Conservation (phyloP, 2,797 vertebrate species). For the Danio aesculapii region DNA sequence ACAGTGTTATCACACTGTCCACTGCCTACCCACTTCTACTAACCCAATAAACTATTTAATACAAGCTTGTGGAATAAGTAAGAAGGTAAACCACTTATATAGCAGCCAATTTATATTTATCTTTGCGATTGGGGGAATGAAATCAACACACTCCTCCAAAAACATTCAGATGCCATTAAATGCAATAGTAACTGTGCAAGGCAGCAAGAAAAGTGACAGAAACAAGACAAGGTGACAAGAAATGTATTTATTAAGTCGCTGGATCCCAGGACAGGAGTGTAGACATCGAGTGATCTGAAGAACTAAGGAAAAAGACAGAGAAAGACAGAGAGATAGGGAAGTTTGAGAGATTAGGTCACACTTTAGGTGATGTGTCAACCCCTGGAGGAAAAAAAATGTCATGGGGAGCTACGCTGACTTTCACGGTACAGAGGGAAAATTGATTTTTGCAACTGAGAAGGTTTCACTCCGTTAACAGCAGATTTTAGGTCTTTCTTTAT, state of each 20-base stretch:
- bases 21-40: not conserved
- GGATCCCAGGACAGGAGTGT: slow-evolving; percentile 56
- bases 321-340: slow-evolving; percentile 64
- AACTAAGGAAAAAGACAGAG: slow-evolving; percentile 59
- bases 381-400: slow-evolving; percentile 59
- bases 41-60: not conserved
- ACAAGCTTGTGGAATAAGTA: not conserved
- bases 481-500: slow-evolving; percentile 30
- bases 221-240: not conserved
- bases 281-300: slow-evolving; percentile 51
- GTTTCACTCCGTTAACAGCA: slow-evolving; percentile 1
- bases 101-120: not conserved
- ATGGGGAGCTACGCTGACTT: slow-evolving; percentile 55
- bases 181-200: not conserved
- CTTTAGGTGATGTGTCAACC: slow-evolving; percentile 59
- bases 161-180: not conserved
- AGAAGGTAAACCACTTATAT: not conserved
- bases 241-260: not conserved
- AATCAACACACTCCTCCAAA: not conserved
- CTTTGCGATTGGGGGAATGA: not conserved
- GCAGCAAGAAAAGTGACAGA: not conserved
- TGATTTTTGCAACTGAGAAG: slow-evolving; percentile 54
- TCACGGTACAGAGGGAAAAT: slow-evolving; percentile 60
- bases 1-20: not conserved
- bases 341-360: slow-evolving; percentile 56